These are phyloP conservation scores for Potamilus streckersoni DNA, from an alignment of 1,140 invertebrate genomes.

Conservation along the genomic window DNA sequence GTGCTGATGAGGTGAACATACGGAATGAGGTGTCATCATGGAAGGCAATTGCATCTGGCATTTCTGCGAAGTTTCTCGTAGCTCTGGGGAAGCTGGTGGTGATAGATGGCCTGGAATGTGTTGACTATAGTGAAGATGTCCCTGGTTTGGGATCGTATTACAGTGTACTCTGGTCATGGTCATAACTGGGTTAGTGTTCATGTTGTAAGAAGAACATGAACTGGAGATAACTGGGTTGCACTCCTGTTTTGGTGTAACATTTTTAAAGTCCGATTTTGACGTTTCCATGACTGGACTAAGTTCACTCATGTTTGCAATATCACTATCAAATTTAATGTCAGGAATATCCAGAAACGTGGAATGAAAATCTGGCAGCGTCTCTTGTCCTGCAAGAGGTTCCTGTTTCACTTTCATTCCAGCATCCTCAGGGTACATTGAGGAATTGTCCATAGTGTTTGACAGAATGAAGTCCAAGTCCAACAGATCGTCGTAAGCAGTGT, in stretches of 20 bases:
- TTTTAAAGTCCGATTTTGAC: slow-evolving; percentile 42
- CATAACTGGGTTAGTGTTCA: slow-evolving; percentile 34
- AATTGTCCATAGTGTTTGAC: slow-evolving; percentile 53
- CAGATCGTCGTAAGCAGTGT: slow-evolving; percentile 56
- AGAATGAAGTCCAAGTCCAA: slow-evolving; percentile 67
- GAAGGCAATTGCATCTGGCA: slow-evolving; percentile 34
- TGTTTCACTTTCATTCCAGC: slow-evolving; percentile 49
- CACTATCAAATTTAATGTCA: slow-evolving; percentile 61
- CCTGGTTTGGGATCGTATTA: slow-evolving; percentile 36
- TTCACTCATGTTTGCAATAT: background rate
- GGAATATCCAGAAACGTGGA: slow-evolving; percentile 65
- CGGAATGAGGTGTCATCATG: slow-evolving; percentile 32
- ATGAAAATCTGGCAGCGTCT: slow-evolving; percentile 60
- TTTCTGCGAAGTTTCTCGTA: slow-evolving; percentile 37
- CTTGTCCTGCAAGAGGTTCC: slow-evolving; percentile 37
- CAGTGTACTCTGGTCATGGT: slow-evolving; percentile 37
- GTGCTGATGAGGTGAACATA: slow-evolving; percentile 37
- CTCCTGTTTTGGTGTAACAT: slow-evolving; percentile 53
- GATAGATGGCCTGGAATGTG: slow-evolving; percentile 69
- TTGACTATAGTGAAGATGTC: slow-evolving; percentile 44
- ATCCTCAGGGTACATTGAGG: slow-evolving; percentile 53
- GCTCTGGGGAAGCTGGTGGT: slow-evolving; percentile 71
- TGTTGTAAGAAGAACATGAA: slow-evolving; percentile 49
- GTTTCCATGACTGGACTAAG: slow-evolving; percentile 31
- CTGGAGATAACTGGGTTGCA: slow-evolving; percentile 29